Base-by-base conservation (phyloP, 2,888 invertebrate genomes). In the Nineta flava region DNA sequence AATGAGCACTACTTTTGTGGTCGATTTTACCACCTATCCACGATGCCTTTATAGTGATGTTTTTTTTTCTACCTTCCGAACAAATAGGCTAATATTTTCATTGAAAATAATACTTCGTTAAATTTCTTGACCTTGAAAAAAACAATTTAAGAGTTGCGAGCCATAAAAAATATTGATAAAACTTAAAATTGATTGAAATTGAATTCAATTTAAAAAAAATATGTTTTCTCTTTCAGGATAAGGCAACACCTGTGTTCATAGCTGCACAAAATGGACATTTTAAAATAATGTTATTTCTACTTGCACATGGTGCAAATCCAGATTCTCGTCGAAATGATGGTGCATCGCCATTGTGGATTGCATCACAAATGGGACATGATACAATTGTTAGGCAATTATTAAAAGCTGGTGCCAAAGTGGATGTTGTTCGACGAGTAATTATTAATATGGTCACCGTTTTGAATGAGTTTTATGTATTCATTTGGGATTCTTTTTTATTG, bases 201-300 rank as follows among this genome's bases (percentile, higher is more conserved):
- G n/a, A n/a, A n/a, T n/a, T n/a, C n/a, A n/a, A n/a, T n/a, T n/a
- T n/a, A n/a, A n/a, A n/a, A n/a, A n/a, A n/a, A n/a, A 7, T 26
- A 19, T n/a, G 2, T 43, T 44, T 53, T 52, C 51, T 54, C 51
- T 60, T 57, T 3, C 66, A 93, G 93, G 94, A 95, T 67, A 83
- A 84, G 50, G 92, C 93, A 7, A 90, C 86, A 0, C 87, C 93
- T 0, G 74, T 94, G 53, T 94, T 94, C 70, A 90, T 95, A 55
- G 87, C 94, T 4, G 82, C 92, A 2, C 94, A 95, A 72, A 93
- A 94, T 70, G 94, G 94, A 0, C 93, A 95, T 70, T 75, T 81
- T 56, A 82, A 83, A 13, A 83, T 87, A 56, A 75, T 88, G 53
- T 74, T 77, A 50, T 74, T 81, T 57, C 73, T 95, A 49, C 62